Evolutionary conservation across 2,888 invertebrate species (phyloP).

Genomic region (Poecilus cupreus): DNA sequence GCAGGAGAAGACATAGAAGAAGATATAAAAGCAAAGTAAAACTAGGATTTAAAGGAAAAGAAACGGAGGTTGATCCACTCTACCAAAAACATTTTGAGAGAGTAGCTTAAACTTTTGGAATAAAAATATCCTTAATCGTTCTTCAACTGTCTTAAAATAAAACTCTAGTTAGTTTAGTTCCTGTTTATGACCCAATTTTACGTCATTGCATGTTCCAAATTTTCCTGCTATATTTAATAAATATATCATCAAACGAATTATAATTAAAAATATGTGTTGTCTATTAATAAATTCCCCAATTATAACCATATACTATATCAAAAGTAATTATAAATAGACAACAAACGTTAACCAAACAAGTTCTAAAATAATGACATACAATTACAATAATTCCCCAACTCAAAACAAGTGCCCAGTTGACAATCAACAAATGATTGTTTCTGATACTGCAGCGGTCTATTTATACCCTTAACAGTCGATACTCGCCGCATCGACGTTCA

Average conservation of each 20-base stretch:
- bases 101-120: too few relatives aligned
- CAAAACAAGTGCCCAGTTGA: background rate
- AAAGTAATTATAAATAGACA: background rate
- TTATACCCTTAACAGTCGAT: constrained; percentile 28
- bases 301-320: background rate
- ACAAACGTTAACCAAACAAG: background rate
- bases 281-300: too few relatives aligned
- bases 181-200: background rate
- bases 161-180: background rate
- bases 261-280: too few relatives aligned
- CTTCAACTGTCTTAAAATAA: constrained; percentile 4
- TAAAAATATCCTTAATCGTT: too few relatives aligned
- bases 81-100: too few relatives aligned
- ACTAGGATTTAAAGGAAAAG: too few relatives aligned
- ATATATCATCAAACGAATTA: too few relatives aligned
- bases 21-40: too few relatives aligned
- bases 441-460: background rate
- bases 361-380: background rate
- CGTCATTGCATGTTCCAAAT: background rate
- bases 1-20: too few relatives aligned
- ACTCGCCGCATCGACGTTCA: background rate
- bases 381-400: background rate
- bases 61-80: too few relatives aligned
- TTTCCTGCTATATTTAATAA: background rate
- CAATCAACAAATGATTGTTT: background rate